A percentile compares a stretch with the other conserved stretches of the same genome.
Conservation (phyloP, 30 jellyfish, hydroid and myxozoan species). For the Aurelia sp. region DNA sequence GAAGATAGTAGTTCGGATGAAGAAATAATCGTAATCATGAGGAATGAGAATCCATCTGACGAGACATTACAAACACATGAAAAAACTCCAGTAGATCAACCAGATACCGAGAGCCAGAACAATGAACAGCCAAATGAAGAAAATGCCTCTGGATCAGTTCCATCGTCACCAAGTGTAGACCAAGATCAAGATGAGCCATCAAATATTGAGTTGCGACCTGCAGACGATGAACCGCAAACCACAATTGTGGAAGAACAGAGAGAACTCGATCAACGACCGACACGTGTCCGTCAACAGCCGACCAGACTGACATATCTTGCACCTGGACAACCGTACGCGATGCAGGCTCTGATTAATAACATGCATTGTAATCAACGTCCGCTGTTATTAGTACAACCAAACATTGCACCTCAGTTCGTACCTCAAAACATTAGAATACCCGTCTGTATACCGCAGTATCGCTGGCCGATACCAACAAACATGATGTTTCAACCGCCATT, state of each 20-base stretch:
- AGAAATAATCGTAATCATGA: conserved; percentile 10
- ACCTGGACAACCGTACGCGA: conserved; percentile 17
- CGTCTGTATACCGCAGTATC: conserved; percentile 4
- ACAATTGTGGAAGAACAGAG: not conserved
- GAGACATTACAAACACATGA: not conserved
- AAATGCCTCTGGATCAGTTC: not conserved
- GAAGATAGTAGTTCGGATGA: conserved; percentile 24
- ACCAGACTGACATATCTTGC: not conserved
- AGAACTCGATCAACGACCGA: not conserved
- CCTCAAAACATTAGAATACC: not conserved
- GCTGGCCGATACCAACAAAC: conserved; percentile 9
- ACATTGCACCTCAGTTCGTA: no score
- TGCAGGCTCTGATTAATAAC: not conserved
- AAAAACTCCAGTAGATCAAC: not conserved
- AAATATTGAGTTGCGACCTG: not conserved
- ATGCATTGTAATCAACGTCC: not conserved
- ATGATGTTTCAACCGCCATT: not conserved
- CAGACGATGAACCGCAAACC: not conserved
- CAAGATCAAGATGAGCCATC: conserved; percentile 7
- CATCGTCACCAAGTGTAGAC: not conserved
- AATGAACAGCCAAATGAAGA: not conserved
- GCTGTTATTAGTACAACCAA: no score
- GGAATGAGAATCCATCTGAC: conserved; percentile 1
- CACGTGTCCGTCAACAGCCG: conserved; percentile 22
- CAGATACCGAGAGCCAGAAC: not conserved